A percentile compares a stretch with the other conserved stretches of the same genome.
Evolutionary conservation across 1,140 invertebrate genomes (phyloP).

Genomic region (Triops cancriformis): DNA sequence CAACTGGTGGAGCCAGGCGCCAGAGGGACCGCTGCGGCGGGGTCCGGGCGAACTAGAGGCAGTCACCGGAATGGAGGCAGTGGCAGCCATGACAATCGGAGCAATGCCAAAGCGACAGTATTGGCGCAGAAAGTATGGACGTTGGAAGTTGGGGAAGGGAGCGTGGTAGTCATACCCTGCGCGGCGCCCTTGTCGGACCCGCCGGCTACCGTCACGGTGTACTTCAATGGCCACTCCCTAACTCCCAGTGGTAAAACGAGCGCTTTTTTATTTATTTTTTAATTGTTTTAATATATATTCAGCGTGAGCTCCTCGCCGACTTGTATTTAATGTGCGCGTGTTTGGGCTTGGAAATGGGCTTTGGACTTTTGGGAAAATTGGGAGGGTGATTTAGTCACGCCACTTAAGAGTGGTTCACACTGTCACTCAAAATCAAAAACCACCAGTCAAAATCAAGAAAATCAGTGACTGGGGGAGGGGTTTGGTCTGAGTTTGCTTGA

Average conservation of each 20-base stretch:
- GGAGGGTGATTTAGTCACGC: too few species aligned
- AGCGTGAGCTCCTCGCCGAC: too few species aligned
- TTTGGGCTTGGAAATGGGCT: too few species aligned
- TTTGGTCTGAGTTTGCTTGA: too few species aligned
- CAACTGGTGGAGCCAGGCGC: not conserved
- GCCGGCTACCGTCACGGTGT: constrained; percentile 51
- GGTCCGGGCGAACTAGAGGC: not conserved
- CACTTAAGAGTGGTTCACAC: too few species aligned
- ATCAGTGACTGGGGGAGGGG: too few species aligned
- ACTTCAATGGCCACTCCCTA: constrained; percentile 28
- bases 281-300: too few species aligned
- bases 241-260: constrained; percentile 14
- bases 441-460: too few species aligned
- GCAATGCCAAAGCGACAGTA: constrained; percentile 31
- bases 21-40: not conserved
- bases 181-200: constrained; percentile 59
- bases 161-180: constrained; percentile 61
- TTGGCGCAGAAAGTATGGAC: constrained; percentile 35
- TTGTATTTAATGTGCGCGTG: too few species aligned
- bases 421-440: too few species aligned
- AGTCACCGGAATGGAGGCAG: not conserved
- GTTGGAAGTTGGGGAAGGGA: constrained; percentile 49
- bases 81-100: not conserved
- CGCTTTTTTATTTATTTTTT: not conserved
- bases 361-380: too few species aligned